Evolutionary conservation across 2,113 vertebrate species (phyloP).

Genomic region (Aptenodytes patagonicus): DNA sequence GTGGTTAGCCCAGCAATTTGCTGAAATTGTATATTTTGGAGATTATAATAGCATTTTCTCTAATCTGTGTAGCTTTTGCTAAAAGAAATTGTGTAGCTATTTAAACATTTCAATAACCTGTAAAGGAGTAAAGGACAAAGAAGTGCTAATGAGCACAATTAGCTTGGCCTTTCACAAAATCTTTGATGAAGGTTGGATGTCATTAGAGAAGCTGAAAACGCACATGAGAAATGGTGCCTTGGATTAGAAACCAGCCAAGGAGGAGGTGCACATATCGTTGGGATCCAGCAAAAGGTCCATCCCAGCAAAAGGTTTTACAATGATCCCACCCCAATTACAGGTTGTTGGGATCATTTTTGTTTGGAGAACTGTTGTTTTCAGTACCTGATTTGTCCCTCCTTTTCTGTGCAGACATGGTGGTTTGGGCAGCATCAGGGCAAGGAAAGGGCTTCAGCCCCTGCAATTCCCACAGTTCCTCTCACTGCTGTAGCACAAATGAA

Average conservation of each 20-base stretch:
- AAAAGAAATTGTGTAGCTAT: background rate
- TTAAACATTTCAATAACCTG: background rate
- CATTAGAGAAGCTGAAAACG: background rate
- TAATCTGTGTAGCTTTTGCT: background rate
- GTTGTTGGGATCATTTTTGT: background rate
- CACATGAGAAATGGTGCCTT: background rate
- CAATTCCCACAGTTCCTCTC: background rate
- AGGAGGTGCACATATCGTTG: rapidly evolving
- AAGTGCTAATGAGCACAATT: background rate
- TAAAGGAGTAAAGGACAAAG: background rate
- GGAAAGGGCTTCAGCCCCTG: background rate
- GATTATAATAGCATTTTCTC: background rate
- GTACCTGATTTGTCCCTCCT: background rate
- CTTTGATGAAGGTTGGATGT: background rate
- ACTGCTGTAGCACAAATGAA: rapidly evolving
- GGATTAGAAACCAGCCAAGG: background rate
- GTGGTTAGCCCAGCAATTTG: background rate
- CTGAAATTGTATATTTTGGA: background rate
- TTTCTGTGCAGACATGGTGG: rapidly evolving
- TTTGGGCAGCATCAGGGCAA: background rate
- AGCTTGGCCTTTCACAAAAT: background rate
- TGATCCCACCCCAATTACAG: background rate
- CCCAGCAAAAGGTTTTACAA: background rate
- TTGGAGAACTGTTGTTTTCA: background rate
- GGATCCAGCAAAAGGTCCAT: background rate